Evolutionary conservation across 1,140 invertebrate genomes (phyloP).

Genomic region (Neotoxoptera formosana): DNA sequence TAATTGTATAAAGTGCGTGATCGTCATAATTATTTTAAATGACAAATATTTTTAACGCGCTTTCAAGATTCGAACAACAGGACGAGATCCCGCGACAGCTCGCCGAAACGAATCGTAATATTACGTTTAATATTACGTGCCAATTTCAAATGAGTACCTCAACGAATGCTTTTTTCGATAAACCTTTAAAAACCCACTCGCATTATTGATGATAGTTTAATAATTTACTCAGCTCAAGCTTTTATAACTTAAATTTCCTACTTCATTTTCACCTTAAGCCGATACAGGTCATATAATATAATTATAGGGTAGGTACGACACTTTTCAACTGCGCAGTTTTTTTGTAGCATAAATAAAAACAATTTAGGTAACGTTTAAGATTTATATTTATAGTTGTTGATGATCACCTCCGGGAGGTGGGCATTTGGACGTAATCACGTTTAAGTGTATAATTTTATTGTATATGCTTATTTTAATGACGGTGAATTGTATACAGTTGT

Average conservation of each 20-base stretch:
- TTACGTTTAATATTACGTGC: not conserved
- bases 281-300: not conserved
- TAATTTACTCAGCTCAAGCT: too few species aligned
- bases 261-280: not conserved
- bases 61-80: not conserved
- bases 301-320: too few species aligned
- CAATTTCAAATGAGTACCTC: not conserved
- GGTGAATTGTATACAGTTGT: too few species aligned
- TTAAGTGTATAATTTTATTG: not conserved
- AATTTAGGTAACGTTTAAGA: not conserved
- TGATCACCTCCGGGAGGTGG: not conserved
- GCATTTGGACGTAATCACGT: not conserved
- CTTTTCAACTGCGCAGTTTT: too few species aligned
- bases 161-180: not conserved
- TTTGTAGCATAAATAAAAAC: too few species aligned
- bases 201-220: too few species aligned
- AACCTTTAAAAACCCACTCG: not conserved
- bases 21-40: not conserved
- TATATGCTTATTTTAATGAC: not conserved
- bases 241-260: not conserved
- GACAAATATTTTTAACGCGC: not conserved
- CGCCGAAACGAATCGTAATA: not conserved
- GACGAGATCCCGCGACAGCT: not conserved
- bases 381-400: not conserved
- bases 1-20: not conserved